These are phyloP conservation scores for Synergus gifuensis DNA, from an alignment of 2,888 invertebrate genomes.

Conservation along the genomic window DNA sequence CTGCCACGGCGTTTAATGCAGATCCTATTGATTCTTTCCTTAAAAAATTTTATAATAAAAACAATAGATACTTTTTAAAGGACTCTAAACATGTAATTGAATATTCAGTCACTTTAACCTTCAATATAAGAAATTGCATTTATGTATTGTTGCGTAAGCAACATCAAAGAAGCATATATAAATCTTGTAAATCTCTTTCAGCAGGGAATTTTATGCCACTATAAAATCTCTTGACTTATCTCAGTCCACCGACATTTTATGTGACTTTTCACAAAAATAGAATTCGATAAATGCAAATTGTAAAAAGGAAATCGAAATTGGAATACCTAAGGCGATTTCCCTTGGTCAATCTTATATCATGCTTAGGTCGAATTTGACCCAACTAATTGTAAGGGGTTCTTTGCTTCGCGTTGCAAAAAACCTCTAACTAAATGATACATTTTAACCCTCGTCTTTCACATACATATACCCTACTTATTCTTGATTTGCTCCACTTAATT, in stretches of 20 bases:
- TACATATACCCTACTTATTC: neutral
- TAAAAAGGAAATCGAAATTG: neutral
- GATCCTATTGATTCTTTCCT: too few relatives aligned
- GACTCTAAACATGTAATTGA: too few relatives aligned
- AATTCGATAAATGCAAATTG: constrained; percentile 12
- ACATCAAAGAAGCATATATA: constrained; percentile 12
- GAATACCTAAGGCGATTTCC: neutral
- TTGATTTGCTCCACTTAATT: neutral
- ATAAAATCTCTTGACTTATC: constrained; percentile 7
- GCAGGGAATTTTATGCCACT: constrained; percentile 1
- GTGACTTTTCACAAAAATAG: neutral
- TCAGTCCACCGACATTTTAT: neutral
- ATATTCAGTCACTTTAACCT: neutral
- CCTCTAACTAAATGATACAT: neutral
- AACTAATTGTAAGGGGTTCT: neutral
- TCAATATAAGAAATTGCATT: constrained; percentile 9
- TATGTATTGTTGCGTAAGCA: neutral
- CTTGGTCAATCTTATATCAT: neutral
- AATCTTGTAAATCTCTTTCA: neutral
- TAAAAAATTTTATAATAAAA: too few relatives aligned
- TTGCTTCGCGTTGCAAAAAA: neutral
- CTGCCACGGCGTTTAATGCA: too few relatives aligned
- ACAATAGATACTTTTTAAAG: too few relatives aligned
- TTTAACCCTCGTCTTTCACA: neutral
- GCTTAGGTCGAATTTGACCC: neutral